Conservation (phyloP, 2,113 vertebrate genomes). For the Poicephalus gulielmi region DNA sequence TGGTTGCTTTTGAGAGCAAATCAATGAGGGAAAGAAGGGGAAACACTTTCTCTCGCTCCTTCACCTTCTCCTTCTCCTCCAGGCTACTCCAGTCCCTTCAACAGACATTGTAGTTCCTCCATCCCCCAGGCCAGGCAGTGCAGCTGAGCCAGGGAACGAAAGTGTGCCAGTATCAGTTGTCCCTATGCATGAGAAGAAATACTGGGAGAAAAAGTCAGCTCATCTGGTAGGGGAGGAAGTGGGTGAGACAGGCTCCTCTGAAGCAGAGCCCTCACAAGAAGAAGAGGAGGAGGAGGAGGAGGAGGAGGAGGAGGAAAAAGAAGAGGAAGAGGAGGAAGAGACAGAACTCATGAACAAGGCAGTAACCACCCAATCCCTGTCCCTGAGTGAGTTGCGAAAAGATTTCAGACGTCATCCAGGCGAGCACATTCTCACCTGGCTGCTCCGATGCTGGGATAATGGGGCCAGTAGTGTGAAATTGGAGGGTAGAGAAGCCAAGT, state of each 20-base stretch:
- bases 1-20: background rate
- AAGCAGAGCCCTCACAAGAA: background rate
- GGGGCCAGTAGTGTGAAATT: background rate
- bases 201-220: background rate
- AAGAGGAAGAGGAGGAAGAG: background rate
- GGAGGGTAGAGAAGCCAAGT: background rate
- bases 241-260: background rate
- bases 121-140: background rate
- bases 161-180: background rate
- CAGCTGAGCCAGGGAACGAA: background rate
- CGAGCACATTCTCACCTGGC: background rate
- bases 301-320: background rate
- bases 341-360: background rate
- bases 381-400: background rate
- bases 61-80: background rate
- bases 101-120: background rate
- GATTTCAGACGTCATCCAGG: background rate
- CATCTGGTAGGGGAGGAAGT: background rate
- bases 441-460: background rate
- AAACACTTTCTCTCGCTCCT: background rate
- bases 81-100: background rate
- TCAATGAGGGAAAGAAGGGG: background rate
- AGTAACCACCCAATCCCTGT: background rate
- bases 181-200: background rate
- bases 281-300: background rate